These are phyloP conservation scores for Montipora cactus DNA, from an alignment of 64 coral and sea anemone species.

Conservation along the genomic window DNA sequence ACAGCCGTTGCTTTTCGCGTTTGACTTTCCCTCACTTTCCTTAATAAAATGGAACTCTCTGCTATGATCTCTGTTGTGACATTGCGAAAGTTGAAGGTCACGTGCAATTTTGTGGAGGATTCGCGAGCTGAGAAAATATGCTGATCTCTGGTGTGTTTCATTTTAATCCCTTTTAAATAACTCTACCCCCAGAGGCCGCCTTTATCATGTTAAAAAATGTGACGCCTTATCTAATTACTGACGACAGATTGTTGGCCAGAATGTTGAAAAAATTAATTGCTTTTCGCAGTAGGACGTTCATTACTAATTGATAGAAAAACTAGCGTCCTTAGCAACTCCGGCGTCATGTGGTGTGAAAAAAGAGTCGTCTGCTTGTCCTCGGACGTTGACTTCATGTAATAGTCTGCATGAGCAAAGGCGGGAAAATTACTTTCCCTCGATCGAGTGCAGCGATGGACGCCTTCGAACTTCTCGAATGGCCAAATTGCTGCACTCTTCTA, in stretches of 20 bases:
- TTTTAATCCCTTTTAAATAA: neutral
- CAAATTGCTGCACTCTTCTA: no score
- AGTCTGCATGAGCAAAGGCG: no score
- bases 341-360: no score
- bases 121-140: neutral
- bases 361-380: no score
- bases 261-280: neutral
- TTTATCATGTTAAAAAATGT: neutral
- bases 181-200: neutral
- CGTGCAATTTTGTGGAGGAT: neutral
- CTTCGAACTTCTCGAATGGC: no score
- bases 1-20: no score
- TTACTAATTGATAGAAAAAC: neutral
- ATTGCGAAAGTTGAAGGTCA: neutral
- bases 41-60: no score
- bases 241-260: neutral
- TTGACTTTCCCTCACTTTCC: no score
- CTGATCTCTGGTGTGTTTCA: neutral
- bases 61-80: no score
- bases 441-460: no score
- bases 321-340: neutral
- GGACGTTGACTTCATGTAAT: no score
- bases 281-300: neutral
- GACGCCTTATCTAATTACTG: neutral
- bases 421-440: no score